These are phyloP conservation scores for Campaea margaritaria DNA, from an alignment of 2,888 invertebrate species.

Conservation along the genomic window DNA sequence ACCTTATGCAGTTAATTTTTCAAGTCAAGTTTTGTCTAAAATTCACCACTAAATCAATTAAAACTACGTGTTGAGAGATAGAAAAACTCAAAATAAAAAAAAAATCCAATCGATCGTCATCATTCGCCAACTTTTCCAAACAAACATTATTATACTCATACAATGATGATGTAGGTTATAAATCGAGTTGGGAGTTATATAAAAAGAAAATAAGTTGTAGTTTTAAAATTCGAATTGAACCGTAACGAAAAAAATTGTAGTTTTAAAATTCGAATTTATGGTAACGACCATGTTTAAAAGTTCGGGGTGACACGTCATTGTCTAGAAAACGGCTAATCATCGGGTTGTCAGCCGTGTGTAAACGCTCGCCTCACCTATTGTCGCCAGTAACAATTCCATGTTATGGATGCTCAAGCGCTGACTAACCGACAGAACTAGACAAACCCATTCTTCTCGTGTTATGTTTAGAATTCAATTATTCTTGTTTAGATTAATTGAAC, in stretches of 20 bases:
- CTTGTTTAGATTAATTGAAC: slow-evolving; percentile 39
- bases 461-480: slow-evolving; percentile 47
- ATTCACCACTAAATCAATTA: too few relatives aligned
- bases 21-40: too few relatives aligned
- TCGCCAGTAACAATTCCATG: slow-evolving; percentile 71
- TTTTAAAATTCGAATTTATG: slow-evolving; percentile 51
- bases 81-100: too few relatives aligned
- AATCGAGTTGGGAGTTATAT: background rate
- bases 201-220: background rate
- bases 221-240: slow-evolving; percentile 1
- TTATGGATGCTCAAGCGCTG: slow-evolving; percentile 73
- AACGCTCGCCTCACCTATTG: slow-evolving; percentile 69
- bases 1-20: too few relatives aligned
- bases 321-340: slow-evolving; percentile 70
- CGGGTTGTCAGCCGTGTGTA: slow-evolving; percentile 60
- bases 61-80: too few relatives aligned
- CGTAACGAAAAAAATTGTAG: background rate
- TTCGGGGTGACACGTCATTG: slow-evolving; percentile 58
- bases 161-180: background rate
- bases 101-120: too few relatives aligned
- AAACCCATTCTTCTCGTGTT: slow-evolving; percentile 47
- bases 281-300: slow-evolving; percentile 49
- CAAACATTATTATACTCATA: too few relatives aligned
- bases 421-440: slow-evolving; percentile 56
- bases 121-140: too few relatives aligned